Evolutionary conservation across 2,888 invertebrate species (phyloP), one percentile per base, ranked within the genome.

Genomic region (Drosophila formosana): DNA sequence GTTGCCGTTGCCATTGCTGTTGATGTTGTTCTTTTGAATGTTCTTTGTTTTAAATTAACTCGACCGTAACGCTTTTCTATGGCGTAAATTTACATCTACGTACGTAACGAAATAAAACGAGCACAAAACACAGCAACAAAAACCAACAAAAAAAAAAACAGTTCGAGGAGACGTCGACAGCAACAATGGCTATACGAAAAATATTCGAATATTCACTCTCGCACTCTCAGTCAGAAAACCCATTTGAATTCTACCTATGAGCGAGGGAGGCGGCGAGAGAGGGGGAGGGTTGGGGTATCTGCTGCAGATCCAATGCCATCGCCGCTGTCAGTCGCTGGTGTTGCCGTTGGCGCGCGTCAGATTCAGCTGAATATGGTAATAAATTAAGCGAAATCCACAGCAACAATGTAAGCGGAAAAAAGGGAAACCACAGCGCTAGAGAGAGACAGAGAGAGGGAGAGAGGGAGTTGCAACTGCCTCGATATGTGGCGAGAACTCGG

Each of bases 31-130:
- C 88, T 91, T 91, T 91, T 90, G 85, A 90, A 88, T 88, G 90
- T 91, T 92, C 92, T 90, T 91, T 90, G 90, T 91, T 90, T 88
- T 80, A 89, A 89, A 88, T 87, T 87, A 91, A 91, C 90, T 92
- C 91, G 89, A 91, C 91, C 92, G 90, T 91, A 90, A 91, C 91
- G 90, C 80, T 91, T 91, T 91, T 91, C 90, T 91, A 90, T 90
- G 91, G 91, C 91, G 91, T 89, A 90, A 90, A 90, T 90, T 90
- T 89, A 85, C 83, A 89, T 89, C 89, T 88, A 85, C 86, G 73
- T 89, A 85, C 86, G 88, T 80, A 80, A 80, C 74, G 75, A 87
- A 89, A 84, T 78, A 79, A 83, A 73, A 85, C 65, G 65, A 75
- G 66, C 77, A 66, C 57, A 61, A 66, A 18, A 18, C 18, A 18